phyloP scores from a whole-genome alignment of 2,888 invertebrate genomes.

The Synanthedon vespiformis region DNA sequence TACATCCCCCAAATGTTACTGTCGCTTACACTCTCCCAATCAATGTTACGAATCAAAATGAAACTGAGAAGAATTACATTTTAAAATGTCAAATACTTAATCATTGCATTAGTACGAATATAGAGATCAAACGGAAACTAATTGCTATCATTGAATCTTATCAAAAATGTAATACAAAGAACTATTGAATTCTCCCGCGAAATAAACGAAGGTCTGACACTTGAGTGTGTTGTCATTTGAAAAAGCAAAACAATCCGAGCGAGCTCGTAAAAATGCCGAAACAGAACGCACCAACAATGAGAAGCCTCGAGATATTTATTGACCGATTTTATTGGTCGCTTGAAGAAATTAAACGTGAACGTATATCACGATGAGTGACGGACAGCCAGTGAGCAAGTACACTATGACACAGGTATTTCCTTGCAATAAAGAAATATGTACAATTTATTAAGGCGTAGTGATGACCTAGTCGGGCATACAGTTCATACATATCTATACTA shows the following conservation, averaged over 20 bases:
- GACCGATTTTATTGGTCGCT: slow-evolving; percentile 37
- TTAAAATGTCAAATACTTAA: no score
- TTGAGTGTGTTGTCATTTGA: slow-evolving; percentile 7
- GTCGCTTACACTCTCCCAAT: no score
- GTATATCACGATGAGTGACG: slow-evolving; percentile 41
- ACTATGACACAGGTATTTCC: slow-evolving; percentile 2
- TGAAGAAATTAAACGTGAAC: slow-evolving; percentile 39
- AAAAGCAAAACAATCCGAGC: slow-evolving; percentile 18
- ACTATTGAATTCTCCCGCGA: neutral
- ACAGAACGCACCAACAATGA: slow-evolving; percentile 35
- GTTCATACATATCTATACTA: no score
- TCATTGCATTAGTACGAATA: no score
- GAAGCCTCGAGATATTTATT: slow-evolving; percentile 35
- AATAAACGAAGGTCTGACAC: slow-evolving; percentile 9
- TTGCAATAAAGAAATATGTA: no score
- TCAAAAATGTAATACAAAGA: neutral
- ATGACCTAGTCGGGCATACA: no score
- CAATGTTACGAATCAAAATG: no score
- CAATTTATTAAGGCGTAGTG: no score
- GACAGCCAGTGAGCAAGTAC: slow-evolving; percentile 9
- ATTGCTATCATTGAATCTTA: neutral
- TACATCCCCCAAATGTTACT: no score
- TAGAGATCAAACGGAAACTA: neutral
- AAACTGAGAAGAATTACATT: no score
- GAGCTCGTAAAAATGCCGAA: slow-evolving; percentile 37